phyloP scores from a whole-genome alignment of 2,797 vertebrate genomes.

The Acomys russatus region DNA sequence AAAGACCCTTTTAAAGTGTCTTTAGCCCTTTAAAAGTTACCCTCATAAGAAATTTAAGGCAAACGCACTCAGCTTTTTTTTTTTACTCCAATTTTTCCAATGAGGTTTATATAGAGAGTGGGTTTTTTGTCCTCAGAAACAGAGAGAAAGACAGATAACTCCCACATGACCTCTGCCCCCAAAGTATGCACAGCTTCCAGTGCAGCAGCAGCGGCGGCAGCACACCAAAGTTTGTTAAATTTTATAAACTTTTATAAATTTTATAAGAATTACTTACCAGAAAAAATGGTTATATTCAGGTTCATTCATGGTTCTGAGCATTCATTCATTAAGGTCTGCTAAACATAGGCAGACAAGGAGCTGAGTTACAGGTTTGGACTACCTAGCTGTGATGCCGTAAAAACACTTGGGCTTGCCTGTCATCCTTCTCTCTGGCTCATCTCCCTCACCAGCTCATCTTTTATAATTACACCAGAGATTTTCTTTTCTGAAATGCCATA shows the following conservation, averaged over 20 bases:
- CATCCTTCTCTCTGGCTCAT: neutral
- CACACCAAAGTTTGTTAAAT: neutral
- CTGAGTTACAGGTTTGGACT: neutral
- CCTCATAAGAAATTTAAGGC: neutral
- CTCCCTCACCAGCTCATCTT: neutral
- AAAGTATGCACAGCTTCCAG: neutral
- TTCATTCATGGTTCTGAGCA: neutral
- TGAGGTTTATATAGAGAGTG: neutral
- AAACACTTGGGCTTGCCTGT: neutral
- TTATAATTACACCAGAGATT: neutral
- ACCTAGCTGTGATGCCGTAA: neutral
- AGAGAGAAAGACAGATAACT: neutral
- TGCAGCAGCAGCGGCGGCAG: neutral
- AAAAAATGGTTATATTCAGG: neutral
- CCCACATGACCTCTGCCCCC: too few relatives aligned
- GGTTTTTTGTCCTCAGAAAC: neutral
- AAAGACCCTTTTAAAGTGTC: too few relatives aligned
- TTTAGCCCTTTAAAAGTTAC: neutral
- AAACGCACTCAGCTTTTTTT: conserved; percentile 1
- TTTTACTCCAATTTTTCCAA: neutral
- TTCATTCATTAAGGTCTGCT: neutral
- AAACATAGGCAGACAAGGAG: neutral
- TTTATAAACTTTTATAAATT: neutral
- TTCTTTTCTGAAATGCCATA: neutral
- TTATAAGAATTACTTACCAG: neutral